phyloP scores from a whole-genome alignment of 2,797 vertebrate species.

The Spinus olivaceus region DNA sequence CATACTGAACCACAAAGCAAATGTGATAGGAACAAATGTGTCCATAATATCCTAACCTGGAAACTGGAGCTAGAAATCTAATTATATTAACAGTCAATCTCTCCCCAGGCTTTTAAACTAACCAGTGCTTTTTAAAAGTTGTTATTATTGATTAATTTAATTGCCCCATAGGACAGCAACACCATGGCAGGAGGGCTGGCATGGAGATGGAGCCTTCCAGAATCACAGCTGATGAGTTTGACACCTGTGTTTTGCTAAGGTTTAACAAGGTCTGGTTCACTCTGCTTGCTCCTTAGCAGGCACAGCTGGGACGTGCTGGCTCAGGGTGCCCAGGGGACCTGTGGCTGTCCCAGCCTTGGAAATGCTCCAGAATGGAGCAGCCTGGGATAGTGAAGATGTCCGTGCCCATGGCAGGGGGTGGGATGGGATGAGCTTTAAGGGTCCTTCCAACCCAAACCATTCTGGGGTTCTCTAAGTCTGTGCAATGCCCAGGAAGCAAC shows the following conservation, averaged over 20 bases:
- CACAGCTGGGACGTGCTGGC: not conserved
- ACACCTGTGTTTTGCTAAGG: not conserved
- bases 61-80: slow-evolving; percentile 65
- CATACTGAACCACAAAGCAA: slow-evolving; percentile 73
- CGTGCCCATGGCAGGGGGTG: not conserved
- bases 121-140: slow-evolving; percentile 29
- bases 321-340: not conserved
- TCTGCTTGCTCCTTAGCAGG: not conserved
- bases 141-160: slow-evolving; percentile 31
- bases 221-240: not conserved
- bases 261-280: not conserved
- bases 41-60: slow-evolving; percentile 65
- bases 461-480: not conserved
- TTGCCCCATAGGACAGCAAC: not conserved
- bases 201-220: not conserved
- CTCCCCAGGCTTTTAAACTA: slow-evolving; percentile 62
- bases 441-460: not conserved
- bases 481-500: not conserved
- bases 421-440: not conserved
- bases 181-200: not conserved
- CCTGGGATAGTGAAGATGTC: not conserved
- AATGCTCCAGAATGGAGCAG: not conserved
- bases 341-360: not conserved
- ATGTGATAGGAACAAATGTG: slow-evolving; percentile 67
- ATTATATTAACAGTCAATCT: slow-evolving; percentile 66